Evolutionary conservation across 2,797 vertebrate genomes (phyloP), one percentile per base, ranked within the genome.

Genomic region (Enteromius anoplus): DNA sequence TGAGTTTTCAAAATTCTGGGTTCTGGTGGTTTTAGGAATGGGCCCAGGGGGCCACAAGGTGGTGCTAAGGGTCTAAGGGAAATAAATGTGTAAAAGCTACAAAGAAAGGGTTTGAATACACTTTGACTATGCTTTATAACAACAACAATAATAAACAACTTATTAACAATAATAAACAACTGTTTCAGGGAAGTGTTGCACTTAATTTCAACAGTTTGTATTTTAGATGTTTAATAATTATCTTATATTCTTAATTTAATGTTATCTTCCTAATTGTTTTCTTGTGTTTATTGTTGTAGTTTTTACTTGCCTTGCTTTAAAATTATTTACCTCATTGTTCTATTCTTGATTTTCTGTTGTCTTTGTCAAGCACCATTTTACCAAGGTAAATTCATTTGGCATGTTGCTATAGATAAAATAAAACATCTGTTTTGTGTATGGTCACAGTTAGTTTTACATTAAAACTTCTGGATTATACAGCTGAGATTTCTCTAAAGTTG

Each of bases 11-110:
- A 60, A 26, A 60, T 60, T 60, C 11, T 26, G 4, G 10, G 55
- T 23, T 58, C 19, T 29, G n/a, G 29, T 0, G 17, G 49, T 37
- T 55, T 42, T 60, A 21, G 42, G 40, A 75, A 12, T 55, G 34
- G 32, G 51, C 51, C 17, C 47, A 12, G 19, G 26, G 14, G 6
- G 71, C 53, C 73, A 75, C 53, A 40, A 60, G 53, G 7, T 53
- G 73, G 53, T 60, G 73, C 73, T 75, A 58, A 2, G 21, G 73
- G 53, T 60, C 73, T 75, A 8, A 14, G 37, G 34, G 40, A 60
- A 42, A 11, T 26, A 34, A 32, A 51, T 12, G 17, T 32, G 26
- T 32, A 51, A 51, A 32, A 10, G 8, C 8, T 72, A 55, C 19
- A 55, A 55, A 6, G 55, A 10, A 42, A 14, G 40, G 49, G 51